Conservation (phyloP, 2,888 invertebrate genomes). For the Chrysodeixis includens region DNA sequence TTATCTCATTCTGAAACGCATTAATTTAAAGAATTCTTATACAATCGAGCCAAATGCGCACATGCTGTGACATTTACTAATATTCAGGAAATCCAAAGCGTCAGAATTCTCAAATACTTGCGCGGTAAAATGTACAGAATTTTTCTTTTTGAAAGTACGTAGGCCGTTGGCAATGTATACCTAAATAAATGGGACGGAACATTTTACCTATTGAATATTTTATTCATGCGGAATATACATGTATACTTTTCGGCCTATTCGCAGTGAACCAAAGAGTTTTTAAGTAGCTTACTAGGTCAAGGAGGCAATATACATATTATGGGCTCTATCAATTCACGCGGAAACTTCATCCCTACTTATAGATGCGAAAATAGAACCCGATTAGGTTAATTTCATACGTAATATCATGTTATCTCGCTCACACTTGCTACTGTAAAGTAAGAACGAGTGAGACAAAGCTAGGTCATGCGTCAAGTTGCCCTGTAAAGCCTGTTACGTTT, state of each 20-base stretch:
- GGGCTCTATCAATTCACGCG: neutral
- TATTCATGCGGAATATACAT: neutral
- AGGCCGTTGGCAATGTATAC: neutral
- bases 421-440: neutral
- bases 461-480: slow-evolving; percentile 4
- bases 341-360: neutral
- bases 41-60: slow-evolving; percentile 26
- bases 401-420: neutral
- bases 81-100: slow-evolving; percentile 2
- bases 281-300: slow-evolving; percentile 2
- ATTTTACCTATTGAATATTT: slow-evolving; percentile 18
- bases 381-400: slow-evolving; percentile 2
- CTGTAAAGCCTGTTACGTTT: slow-evolving; percentile 1
- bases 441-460: neutral
- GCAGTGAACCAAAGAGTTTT: neutral
- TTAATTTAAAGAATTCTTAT: slow-evolving; percentile 7
- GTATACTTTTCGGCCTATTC: slow-evolving; percentile 2
- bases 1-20: too few species aligned
- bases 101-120: slow-evolving; percentile 14
- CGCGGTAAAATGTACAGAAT: neutral
- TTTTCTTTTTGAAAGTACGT: neutral
- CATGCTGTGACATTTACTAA: slow-evolving; percentile 7
- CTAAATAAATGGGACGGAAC: neutral
- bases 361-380: neutral
- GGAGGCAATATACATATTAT: neutral